phyloP scores from a whole-genome alignment of 2,888 invertebrate genomes.

The Cotesia congregata region DNA sequence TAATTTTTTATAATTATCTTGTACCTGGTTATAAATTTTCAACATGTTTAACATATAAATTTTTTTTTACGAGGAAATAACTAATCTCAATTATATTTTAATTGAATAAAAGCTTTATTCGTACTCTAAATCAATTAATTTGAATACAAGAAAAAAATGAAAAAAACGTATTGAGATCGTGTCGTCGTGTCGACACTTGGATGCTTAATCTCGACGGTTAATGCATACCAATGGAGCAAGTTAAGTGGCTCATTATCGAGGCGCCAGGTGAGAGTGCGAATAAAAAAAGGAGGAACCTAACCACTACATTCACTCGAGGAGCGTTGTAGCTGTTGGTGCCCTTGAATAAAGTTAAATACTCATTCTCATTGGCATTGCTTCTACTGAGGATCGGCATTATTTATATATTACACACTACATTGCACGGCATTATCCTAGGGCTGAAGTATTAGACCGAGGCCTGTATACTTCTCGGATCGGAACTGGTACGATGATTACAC shows the following conservation, averaged over 20 bases:
- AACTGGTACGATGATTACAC: not conserved
- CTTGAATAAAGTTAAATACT: not conserved
- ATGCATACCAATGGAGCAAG: slow-evolving; percentile 49
- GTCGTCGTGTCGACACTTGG: slow-evolving; percentile 38
- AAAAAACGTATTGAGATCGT: slow-evolving; percentile 18
- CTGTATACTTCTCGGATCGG: not conserved
- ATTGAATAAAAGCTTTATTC: slow-evolving; percentile 23
- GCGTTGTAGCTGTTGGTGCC: not conserved
- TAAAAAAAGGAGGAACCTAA: slow-evolving; percentile 8
- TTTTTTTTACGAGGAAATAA: no score
- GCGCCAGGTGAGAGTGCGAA: slow-evolving; percentile 44
- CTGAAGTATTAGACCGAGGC: not conserved
- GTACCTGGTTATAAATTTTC: no score
- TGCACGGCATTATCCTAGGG: slow-evolving; percentile 4
- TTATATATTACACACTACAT: not conserved
- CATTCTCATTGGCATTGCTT: not conserved
- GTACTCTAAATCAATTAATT: slow-evolving; percentile 27
- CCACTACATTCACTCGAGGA: not conserved
- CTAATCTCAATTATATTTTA: not conserved
- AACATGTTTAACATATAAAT: no score
- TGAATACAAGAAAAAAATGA: slow-evolving; percentile 23
- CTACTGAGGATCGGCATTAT: not conserved
- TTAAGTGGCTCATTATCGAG: slow-evolving; percentile 53
- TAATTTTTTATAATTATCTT: no score
- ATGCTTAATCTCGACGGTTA: slow-evolving; percentile 30